phyloP scores from a whole-genome alignment of 2,888 invertebrate species.

The Drosophila helvetica region DNA sequence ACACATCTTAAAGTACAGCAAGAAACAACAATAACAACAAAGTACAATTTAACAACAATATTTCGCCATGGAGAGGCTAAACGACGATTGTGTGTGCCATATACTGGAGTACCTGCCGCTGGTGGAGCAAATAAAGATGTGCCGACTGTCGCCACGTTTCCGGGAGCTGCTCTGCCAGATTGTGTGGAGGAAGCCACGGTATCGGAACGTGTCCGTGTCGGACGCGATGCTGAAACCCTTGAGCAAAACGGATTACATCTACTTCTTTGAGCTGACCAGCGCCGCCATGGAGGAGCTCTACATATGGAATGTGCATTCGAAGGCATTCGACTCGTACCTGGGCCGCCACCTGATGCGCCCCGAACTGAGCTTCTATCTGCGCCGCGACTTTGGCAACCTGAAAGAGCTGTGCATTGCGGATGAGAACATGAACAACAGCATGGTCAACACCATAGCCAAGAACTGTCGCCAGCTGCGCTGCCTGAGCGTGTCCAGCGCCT shows the following conservation, averaged over 20 bases:
- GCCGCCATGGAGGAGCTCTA: conserved; percentile 61
- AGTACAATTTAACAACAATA: not conserved
- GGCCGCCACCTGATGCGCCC: conserved; percentile 60
- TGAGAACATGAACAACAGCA: conserved; percentile 63
- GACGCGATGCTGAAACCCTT: conserved; percentile 55
- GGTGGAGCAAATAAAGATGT: conserved; percentile 63
- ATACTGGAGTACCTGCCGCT: conserved; percentile 61
- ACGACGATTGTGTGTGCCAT: conserved; percentile 62
- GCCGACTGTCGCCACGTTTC: conserved; percentile 55
- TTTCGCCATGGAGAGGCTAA: conserved; percentile 50
- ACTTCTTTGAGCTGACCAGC: conserved; percentile 63
- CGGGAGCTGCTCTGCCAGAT: conserved; percentile 51
- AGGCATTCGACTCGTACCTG: conserved; percentile 62
- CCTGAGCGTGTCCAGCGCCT: conserved; percentile 62
- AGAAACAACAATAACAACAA: too few relatives aligned
- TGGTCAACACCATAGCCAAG: conserved; percentile 59
- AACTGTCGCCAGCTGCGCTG: conserved; percentile 53
- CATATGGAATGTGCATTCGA: conserved; percentile 69
- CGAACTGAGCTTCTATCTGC: conserved; percentile 58
- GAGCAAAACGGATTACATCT: conserved; percentile 62
- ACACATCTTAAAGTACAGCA: too few relatives aligned
- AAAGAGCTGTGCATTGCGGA: conserved; percentile 63
- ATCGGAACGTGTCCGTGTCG: conserved; percentile 62
- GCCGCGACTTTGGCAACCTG: conserved; percentile 54
- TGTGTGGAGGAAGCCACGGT: conserved; percentile 62